Evolutionary conservation across 2,113 vertebrate species (phyloP).

Genomic region (Syrmaticus mikado): DNA sequence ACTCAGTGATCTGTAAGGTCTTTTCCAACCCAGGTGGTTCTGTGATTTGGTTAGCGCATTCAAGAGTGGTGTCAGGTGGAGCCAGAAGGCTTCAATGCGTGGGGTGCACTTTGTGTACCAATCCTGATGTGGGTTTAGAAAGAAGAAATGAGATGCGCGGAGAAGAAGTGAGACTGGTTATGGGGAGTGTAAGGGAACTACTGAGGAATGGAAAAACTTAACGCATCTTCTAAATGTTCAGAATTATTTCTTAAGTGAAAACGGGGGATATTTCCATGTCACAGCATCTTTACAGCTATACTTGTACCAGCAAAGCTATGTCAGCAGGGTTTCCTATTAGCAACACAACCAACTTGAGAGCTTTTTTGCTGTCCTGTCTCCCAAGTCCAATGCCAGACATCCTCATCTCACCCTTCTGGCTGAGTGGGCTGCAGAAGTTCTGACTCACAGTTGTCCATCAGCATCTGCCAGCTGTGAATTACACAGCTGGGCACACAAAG

Average conservation of each 20-base stretch:
- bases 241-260: neutral
- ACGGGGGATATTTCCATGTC: neutral
- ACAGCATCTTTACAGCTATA: neutral
- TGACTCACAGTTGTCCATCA: neutral
- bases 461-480: neutral
- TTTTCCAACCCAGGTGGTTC: neutral
- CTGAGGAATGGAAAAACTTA: neutral
- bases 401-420: neutral
- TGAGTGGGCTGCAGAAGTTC: neutral
- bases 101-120: accelerated
- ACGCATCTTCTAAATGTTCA: neutral
- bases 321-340: neutral
- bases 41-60: neutral
- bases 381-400: neutral
- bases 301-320: neutral
- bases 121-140: neutral
- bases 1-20: neutral
- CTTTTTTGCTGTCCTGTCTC: neutral
- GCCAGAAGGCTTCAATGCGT: neutral
- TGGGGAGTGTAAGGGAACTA: neutral
- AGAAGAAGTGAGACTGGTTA: neutral
- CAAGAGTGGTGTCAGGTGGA: neutral
- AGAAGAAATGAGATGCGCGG: neutral
- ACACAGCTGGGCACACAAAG: neutral
- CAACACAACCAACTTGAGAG: neutral